Evolutionary conservation across 2,113 vertebrate genomes (phyloP).

Genomic region (Zeus faber): DNA sequence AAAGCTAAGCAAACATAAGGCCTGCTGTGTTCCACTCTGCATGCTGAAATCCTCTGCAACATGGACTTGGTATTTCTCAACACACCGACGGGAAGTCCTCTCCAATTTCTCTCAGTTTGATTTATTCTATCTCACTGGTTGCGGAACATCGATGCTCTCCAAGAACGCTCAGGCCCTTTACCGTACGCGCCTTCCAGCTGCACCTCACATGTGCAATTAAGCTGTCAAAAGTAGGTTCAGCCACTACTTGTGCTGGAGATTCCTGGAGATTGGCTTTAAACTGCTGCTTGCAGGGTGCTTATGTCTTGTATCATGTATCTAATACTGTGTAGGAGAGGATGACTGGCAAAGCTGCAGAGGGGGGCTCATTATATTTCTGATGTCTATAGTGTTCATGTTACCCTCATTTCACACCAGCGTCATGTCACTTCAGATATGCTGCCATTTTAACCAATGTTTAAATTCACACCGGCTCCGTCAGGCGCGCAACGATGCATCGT

Average conservation of each 20-base stretch:
- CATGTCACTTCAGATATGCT: no score
- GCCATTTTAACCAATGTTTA: no score
- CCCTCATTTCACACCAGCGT: slow-evolving; percentile 15
- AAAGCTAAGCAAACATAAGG: slow-evolving; percentile 39
- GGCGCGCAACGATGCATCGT: no score
- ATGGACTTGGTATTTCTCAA: slow-evolving; percentile 55
- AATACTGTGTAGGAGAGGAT: slow-evolving; percentile 28
- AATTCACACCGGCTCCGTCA: no score
- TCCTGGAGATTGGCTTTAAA: slow-evolving; percentile 38
- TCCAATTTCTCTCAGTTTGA: slow-evolving; percentile 51
- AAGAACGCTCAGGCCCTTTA: slow-evolving; percentile 42
- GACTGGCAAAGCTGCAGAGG: slow-evolving; percentile 9
- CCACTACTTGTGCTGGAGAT: slow-evolving; percentile 33
- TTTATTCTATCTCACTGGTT: slow-evolving; percentile 53
- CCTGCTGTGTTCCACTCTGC: slow-evolving; percentile 36
- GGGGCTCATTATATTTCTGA: slow-evolving; percentile 12
- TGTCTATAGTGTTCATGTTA: slow-evolving; percentile 11
- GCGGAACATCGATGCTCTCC: slow-evolving; percentile 46
- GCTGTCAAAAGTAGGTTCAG: slow-evolving; percentile 54
- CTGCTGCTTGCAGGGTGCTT: slow-evolving; percentile 32
- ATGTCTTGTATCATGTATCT: slow-evolving; percentile 41
- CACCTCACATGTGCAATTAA: slow-evolving; percentile 61
- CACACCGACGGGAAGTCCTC: slow-evolving; percentile 42
- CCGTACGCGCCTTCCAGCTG: slow-evolving; percentile 50
- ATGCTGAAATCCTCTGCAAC: slow-evolving; percentile 39